Evolutionary conservation across 2,797 vertebrate genomes (phyloP), one percentile per base, ranked within the genome.

Genomic region (Melanogrammus aeglefinus): DNA sequence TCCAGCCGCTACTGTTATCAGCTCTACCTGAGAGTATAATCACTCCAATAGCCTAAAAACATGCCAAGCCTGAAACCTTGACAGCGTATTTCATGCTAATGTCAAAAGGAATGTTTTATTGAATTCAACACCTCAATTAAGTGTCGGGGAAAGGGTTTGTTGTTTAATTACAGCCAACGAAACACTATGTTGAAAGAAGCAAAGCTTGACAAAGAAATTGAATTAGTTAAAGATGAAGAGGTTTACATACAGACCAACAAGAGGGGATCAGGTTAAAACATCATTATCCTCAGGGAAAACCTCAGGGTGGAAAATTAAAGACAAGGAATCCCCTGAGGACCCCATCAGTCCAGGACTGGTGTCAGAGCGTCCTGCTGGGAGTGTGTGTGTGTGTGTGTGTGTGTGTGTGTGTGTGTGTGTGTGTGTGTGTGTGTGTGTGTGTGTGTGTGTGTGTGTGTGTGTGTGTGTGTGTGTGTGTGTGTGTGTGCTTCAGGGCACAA

Each of bases 291-390:
- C 57, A 24, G 69, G 27, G 79, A 44, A 66, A 80, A 84, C 89
- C 90, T 90, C 86, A 85, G 83, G 29, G 29, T 71, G 24, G 69
- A 71, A 29, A 31, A 71, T 0, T 13, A 33, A 9, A 18, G 14
- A 18, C n/a, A 70, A 9, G 2, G 14, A 33, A 10, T 33, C 27
- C 21, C 21, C 8, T 18, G 1, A 44, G 41, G 41, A 16, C 41
- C 10, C 41, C 41, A 13, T 4, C 41, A 44, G 41, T 36, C 35
- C 12, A 44, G 41, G 41, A 44, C 41, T 44, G 12, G 14, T 44
- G 14, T 63, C n/a, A 63, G 5, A 6, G 16, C 1, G 1, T 63
- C 57, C 41, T 13, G 18, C 57, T 44, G 41, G 41, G 14, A 44
- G 10, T 44, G 13, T 44, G 41, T 44, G 13, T 44, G 41, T 44